A percentile compares a stretch with the other conserved stretches of the same genome.
Conservation (phyloP, 2,113 vertebrate species). For the Suricata suricatta region DNA sequence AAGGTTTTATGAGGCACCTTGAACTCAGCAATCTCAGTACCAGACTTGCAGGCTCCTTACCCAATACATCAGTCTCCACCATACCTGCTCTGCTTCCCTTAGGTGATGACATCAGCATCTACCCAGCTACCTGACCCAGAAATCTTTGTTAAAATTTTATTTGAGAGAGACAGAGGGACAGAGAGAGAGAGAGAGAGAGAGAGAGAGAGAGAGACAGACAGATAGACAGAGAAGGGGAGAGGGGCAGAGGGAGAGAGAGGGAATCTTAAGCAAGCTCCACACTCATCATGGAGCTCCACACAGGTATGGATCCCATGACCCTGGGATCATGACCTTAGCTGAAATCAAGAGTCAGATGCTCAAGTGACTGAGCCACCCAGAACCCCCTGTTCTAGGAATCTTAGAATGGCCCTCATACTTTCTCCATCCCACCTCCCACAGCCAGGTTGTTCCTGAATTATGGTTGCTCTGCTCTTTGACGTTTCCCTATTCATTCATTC, state of each 20-base stretch:
- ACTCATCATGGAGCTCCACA: too few relatives aligned
- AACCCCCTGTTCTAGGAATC: neutral
- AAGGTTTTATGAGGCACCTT: neutral
- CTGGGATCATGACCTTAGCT: too few relatives aligned
- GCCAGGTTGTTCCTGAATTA: slow-evolving; percentile 4
- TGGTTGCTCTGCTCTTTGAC: neutral
- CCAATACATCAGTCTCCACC: neutral
- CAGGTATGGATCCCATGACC: too few relatives aligned
- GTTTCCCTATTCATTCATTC: neutral
- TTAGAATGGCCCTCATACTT: neutral
- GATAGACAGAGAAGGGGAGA: too few relatives aligned
- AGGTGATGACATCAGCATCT: neutral
- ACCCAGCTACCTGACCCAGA: neutral
- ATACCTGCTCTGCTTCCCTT: neutral
- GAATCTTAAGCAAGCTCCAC: too few relatives aligned
- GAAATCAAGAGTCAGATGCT: too few relatives aligned
- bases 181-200: too few relatives aligned
- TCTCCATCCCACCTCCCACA: neutral
- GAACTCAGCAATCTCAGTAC: neutral
- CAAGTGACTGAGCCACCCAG: too few relatives aligned
- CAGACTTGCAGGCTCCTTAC: neutral
- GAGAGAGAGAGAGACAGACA: too few relatives aligned
- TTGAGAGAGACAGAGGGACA: too few relatives aligned
- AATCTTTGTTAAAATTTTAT: too few relatives aligned
- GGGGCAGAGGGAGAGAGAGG: too few relatives aligned